Percentiles rank a stretch among this genome's conserved stretches.
phyloP scores from a whole-genome alignment of 2,797 vertebrate species.

The Chloroceryle inda region DNA sequence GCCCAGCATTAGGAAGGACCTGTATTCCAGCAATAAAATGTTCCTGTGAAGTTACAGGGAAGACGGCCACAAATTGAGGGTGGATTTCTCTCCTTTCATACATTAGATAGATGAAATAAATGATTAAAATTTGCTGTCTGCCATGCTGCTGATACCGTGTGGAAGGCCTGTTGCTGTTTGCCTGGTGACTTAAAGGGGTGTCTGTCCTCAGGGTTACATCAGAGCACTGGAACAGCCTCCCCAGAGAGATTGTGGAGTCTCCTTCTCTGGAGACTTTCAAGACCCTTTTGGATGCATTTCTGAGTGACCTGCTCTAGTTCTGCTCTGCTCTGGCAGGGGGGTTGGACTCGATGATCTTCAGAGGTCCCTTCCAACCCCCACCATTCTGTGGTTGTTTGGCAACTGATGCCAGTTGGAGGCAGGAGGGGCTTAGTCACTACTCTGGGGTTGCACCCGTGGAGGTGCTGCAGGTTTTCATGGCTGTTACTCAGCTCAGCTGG shows the following conservation, averaged over 20 bases:
- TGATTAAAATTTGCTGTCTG: no score
- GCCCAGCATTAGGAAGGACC: not conserved
- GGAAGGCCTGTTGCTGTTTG: not conserved
- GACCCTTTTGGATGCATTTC: no score
- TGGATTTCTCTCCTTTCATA: not conserved
- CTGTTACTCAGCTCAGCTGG: not conserved
- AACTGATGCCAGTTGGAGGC: not conserved
- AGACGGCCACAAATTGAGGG: not conserved
- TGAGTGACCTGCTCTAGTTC: no score
- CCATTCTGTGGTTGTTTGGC: not conserved
- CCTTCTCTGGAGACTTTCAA: no score
- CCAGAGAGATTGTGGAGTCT: no score
- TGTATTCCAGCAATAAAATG: not conserved
- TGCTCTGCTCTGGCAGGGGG: no score
- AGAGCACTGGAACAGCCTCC: no score
- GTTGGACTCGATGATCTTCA: no score
- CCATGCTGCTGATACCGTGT: not conserved
- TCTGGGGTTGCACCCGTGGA: not conserved
- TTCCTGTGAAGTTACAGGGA: not conserved
- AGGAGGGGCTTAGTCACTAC: not conserved
- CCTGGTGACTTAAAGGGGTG: not conserved
- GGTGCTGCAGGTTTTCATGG: not conserved
- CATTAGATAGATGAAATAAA: not conserved
- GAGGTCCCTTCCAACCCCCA: no score
- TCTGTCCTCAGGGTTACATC: not conserved